Conservation (phyloP, 92 coral and sea anemone species). For the Palythoa heliodiscus region DNA sequence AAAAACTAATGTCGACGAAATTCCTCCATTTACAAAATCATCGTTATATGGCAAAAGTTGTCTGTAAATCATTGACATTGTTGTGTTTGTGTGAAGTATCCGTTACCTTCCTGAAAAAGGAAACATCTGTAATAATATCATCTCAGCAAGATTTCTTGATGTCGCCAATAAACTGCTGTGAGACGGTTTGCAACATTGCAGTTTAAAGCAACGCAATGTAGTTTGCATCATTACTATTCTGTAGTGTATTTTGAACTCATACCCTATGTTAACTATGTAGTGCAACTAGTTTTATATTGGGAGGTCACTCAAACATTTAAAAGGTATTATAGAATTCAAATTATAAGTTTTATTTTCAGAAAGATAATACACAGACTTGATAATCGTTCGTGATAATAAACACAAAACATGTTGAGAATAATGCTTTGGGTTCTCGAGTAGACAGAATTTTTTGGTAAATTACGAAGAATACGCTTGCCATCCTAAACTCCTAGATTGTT, state of each 20-base stretch:
- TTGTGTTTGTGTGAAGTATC: not conserved
- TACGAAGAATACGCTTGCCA: not conserved
- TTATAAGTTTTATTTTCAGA: slow-evolving; percentile 7
- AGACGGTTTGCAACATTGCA: not conserved
- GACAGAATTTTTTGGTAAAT: not conserved
- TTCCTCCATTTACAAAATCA: not conserved
- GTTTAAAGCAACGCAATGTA: not conserved
- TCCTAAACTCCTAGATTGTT: not conserved
- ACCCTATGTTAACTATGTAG: not conserved
- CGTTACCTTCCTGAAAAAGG: slow-evolving; percentile 5
- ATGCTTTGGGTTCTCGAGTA: not conserved
- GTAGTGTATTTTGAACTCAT: not conserved
- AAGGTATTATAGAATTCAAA: not conserved
- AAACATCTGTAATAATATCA: slow-evolving; percentile 16
- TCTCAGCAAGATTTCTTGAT: slow-evolving; percentile 9
- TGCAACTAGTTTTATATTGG: not conserved
- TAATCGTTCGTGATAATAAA: slow-evolving; percentile 13
- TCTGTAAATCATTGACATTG: not conserved
- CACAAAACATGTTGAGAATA: not conserved
- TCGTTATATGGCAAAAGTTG: not conserved
- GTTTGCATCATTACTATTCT: not conserved
- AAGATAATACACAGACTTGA: not conserved
- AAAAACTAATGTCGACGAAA: not conserved
- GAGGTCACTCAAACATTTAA: slow-evolving; percentile 6
- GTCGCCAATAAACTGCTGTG: not conserved